Evolutionary conservation across 2,888 invertebrate species (phyloP), one percentile per base, ranked within the genome.

Genomic region (Axea sp.): DNA sequence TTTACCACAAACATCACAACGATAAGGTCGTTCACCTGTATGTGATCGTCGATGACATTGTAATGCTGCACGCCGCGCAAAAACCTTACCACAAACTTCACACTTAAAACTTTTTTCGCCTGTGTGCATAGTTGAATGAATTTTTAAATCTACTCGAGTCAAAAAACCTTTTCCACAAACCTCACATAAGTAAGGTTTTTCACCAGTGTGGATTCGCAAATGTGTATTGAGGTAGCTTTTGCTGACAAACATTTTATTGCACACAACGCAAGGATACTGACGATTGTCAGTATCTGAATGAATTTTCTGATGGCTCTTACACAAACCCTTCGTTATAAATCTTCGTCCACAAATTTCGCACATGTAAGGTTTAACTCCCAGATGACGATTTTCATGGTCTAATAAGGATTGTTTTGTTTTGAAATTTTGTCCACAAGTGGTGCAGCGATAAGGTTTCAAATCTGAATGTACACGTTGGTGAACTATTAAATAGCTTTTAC

Each of bases 71-170:
- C 90, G 85, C 17, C 91, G 86, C 0, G 91, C 91, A 78, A 91
- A 91, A 0, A 91, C 90, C 80, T 91, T 91, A 0, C 90, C 90
- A 76, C 91, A 91, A 79, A 90, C 89, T 75, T 91, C 91, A 78
- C 91, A 91, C 31, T 91, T 90, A 77, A 90, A 91, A 43, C 90
- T 90, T 75, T 91, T 91, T 77, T 91, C 91, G 0, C 91, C 91
- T 0, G 91, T 91, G 79, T 91, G 91, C 90, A 91, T 90, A 0
- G 91, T 91, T 3, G 90, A 89, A 79, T 91, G 91, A 43, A 91
- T 90, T 76, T 89, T 88, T 5, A 91, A 84, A 80, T 91, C 91
- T 0, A 91, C 91, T 1, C 90, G 83, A 0, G 91, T 91, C 5
- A 91, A 77, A 76, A 91, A 91, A 7, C 90, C 91, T 82, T 91